Conservation (phyloP, 2,888 invertebrate genomes). For the Hirtodrosophila duncani region DNA sequence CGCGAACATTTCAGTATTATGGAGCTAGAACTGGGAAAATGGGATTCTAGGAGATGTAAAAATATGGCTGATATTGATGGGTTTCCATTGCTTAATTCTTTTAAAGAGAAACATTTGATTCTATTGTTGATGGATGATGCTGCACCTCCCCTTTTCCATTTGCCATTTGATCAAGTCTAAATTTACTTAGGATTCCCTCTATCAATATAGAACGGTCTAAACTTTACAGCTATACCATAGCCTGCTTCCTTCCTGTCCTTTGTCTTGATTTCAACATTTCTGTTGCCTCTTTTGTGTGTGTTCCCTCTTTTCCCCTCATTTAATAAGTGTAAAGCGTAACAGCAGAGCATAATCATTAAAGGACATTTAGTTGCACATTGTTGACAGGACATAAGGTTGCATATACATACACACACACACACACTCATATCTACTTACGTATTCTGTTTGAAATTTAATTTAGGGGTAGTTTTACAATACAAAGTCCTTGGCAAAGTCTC, state of each 20-base stretch:
- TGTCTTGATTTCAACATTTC: slow-evolving; percentile 6
- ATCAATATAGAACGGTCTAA: no score
- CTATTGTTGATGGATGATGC: no score
- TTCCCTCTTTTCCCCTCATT: slow-evolving; percentile 37
- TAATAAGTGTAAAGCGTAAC: slow-evolving; percentile 20
- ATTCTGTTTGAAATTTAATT: no score
- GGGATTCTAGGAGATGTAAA: slow-evolving; percentile 17
- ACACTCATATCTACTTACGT: no score
- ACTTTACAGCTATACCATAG: no score
- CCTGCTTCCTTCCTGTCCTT: slow-evolving; percentile 2
- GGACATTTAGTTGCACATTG: slow-evolving; percentile 47
- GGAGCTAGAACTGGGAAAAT: no score
- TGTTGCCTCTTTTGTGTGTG: slow-evolving; percentile 11
- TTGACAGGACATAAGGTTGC: slow-evolving; percentile 6
- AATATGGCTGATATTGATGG: slow-evolving; percentile 31
- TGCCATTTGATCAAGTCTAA: no score
- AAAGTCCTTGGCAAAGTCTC: slow-evolving; percentile 16
- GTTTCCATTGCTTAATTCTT: slow-evolving; percentile 18
- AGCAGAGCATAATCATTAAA: slow-evolving; percentile 47
- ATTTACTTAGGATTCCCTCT: no score
- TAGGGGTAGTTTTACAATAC: slow-evolving; percentile 38
- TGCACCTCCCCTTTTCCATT: no score
- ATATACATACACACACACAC: background rate
- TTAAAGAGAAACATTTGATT: slow-evolving; percentile 22
- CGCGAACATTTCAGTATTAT: no score